Conservation (phyloP, 2,888 invertebrate species). For the Ecliptopera silaceata region DNA sequence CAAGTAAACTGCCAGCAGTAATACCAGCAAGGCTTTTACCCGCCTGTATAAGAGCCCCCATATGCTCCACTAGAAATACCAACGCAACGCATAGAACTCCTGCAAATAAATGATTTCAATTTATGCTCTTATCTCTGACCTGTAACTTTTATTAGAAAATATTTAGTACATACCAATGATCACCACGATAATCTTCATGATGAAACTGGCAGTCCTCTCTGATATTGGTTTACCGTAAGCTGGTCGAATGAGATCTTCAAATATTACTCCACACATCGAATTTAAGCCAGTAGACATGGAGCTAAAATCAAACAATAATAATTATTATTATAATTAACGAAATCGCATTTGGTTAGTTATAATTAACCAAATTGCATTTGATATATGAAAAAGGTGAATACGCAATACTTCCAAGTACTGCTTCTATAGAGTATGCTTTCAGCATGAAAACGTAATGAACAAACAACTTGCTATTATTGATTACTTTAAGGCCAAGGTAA, state of each 20-base stretch:
- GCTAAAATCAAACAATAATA: slow-evolving; percentile 61
- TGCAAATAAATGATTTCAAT: slow-evolving; percentile 37
- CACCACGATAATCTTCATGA: slow-evolving; percentile 88
- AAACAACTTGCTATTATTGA: no score
- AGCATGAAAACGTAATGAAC: no score
- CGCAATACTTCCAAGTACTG: no score
- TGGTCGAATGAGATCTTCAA: slow-evolving; percentile 88
- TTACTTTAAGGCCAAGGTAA: no score
- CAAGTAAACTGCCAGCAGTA: slow-evolving; percentile 87
- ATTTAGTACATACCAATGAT: slow-evolving; percentile 76
- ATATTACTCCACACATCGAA: slow-evolving; percentile 89
- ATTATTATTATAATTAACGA: not conserved
- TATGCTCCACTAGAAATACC: slow-evolving; percentile 88
- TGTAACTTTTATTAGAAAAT: not conserved
- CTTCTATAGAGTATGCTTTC: no score
- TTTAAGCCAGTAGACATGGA: slow-evolving; percentile 90
- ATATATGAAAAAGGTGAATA: no score
- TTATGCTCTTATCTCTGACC: not conserved
- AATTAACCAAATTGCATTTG: no score
- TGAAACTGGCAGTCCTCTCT: slow-evolving; percentile 85
- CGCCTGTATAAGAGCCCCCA: slow-evolving; percentile 88
- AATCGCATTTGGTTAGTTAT: no score
- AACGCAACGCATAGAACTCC: slow-evolving; percentile 85
- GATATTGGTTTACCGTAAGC: slow-evolving; percentile 84
- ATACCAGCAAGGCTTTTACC: slow-evolving; percentile 88